Base-by-base conservation (phyloP, 2,113 vertebrate species). In the Dendropsophus ebraccatus region DNA sequence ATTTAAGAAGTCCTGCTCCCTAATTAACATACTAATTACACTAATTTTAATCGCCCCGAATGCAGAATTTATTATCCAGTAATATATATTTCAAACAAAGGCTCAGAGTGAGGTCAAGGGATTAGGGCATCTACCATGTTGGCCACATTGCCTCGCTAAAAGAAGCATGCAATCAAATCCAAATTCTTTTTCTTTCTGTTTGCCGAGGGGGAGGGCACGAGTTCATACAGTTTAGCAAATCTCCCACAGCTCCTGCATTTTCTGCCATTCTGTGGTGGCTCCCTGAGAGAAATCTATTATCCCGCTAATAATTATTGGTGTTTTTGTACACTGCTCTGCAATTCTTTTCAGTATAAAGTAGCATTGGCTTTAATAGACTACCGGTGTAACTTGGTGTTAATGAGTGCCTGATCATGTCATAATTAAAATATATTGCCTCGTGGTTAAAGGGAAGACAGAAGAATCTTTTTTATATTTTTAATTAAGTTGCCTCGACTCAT, bases 231-330 rank as follows among this genome's bases (percentile, higher is more conserved):
- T 87, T 87, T 81, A 81, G 77, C 85, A 74, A 60, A 81, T 81
- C 85, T 69, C 85, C 85, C 85, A 87, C 78, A 81, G 85, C 77
- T 81, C 32, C 73, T 87, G 37, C 85, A 60, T 81, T 87, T 87
- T 37, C 54, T 74, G 19, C 35, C 67, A 32, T 80, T 86, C 62
- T 80, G 13, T 70, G 50, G 65, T 86, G 76, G 41, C 76, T 80
- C 76, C 60, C 76, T 78, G 76, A 72, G 76, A 72, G 49, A 56
- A 86, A 86, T 87, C 85, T 87, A 87, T 87, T 87, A 87, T 87
- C 67, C 54, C 75, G n/a, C 77, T 81, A 81, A 87, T 87, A 87
- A 87, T 81, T 87, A 87, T 87, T 87, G 85, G 52, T 67, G 81
- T 87, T 87, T n/a, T 73, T 81, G 77, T 62, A 60, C 54, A 30